Evolutionary conservation across 2,888 invertebrate genomes (phyloP).

Genomic region (Drosophila acutilabella): DNA sequence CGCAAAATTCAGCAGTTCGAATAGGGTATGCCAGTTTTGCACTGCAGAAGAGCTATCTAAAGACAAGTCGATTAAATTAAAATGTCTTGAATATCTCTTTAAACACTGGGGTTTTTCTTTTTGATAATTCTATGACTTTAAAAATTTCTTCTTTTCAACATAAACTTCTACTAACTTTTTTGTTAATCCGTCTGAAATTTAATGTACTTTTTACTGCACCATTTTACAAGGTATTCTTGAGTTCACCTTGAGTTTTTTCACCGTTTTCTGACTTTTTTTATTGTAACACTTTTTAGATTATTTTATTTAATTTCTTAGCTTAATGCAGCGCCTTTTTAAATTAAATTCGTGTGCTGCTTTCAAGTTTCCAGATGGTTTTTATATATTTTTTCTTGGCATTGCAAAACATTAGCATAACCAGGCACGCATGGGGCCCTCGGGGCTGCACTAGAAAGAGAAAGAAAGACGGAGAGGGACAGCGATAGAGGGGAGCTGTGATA

Average conservation of each 20-base stretch:
- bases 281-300: conserved; percentile 56
- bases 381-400: conserved; percentile 37
- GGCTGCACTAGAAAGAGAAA: neutral
- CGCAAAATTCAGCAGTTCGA: conserved; percentile 6
- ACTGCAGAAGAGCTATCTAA: too few species aligned
- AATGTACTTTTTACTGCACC: too few species aligned
- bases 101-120: too few species aligned
- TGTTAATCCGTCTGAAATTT: too few species aligned
- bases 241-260: neutral
- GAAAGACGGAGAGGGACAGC: neutral
- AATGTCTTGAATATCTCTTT: too few species aligned
- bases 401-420: conserved; percentile 68
- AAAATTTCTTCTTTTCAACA: too few species aligned
- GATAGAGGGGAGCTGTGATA: neutral
- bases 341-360: conserved; percentile 58
- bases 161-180: too few species aligned
- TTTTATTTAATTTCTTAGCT: conserved; percentile 66
- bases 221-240: conserved; percentile 4
- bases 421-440: conserved; percentile 58
- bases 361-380: conserved; percentile 35
- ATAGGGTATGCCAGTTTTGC: conserved; percentile 4
- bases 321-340: conserved; percentile 69
- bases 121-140: too few species aligned
- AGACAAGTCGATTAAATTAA: too few species aligned
- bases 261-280: conserved; percentile 30